These are phyloP conservation scores for Lampris megalopsis DNA, from an alignment of 2,113 vertebrate species.

Conservation along the genomic window DNA sequence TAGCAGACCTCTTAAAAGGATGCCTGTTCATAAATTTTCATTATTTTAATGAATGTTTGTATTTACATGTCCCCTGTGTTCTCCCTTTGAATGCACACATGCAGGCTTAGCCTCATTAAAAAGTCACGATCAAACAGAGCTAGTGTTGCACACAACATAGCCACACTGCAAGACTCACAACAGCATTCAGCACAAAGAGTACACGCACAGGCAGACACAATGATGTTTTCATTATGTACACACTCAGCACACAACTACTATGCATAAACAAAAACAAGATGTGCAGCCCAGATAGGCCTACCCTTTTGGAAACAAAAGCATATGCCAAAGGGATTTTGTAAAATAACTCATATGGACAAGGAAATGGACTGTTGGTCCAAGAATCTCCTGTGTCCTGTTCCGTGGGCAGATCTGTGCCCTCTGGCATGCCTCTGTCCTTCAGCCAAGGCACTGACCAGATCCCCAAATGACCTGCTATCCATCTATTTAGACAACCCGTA, in stretches of 20 bases:
- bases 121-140: neutral
- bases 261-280: neutral
- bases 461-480: conserved; percentile 7
- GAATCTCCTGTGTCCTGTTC: neutral
- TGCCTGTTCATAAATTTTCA: too few species aligned
- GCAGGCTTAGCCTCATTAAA: neutral
- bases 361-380: neutral
- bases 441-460: conserved; percentile 16
- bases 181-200: neutral
- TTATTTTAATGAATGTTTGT: too few species aligned
- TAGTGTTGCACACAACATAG: neutral
- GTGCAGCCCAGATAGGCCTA: conserved; percentile 1
- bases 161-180: neutral
- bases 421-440: conserved; percentile 2
- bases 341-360: conserved; percentile 3
- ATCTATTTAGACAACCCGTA: conserved; percentile 23
- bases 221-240: neutral
- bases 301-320: conserved; percentile 6
- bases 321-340: neutral
- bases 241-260: neutral
- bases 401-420: neutral
- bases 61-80: too few species aligned
- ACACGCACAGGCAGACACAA: neutral
- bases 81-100: too few species aligned
- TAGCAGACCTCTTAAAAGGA: too few species aligned